These are phyloP conservation scores for Ligdia adustata DNA, from an alignment of 2,888 invertebrate genomes.

Conservation along the genomic window DNA sequence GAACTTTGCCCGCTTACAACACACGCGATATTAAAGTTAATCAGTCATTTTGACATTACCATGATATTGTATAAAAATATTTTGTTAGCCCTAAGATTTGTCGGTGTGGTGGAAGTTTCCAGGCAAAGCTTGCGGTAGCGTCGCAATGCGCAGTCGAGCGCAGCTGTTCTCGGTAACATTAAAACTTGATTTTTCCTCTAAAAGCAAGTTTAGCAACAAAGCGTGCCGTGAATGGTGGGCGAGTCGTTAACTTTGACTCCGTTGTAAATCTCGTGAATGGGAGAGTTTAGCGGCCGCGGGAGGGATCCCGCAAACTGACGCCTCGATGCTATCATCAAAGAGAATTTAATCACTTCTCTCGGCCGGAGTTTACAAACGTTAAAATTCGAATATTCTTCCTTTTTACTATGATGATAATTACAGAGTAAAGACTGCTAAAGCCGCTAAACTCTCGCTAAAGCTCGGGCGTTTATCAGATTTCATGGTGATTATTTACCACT, in stretches of 20 bases:
- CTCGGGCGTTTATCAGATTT: constrained; percentile 28
- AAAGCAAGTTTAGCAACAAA: constrained; percentile 60
- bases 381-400: constrained; percentile 50
- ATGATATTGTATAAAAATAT: constrained; percentile 23
- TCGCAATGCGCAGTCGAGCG: constrained; percentile 56
- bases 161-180: constrained; percentile 63
- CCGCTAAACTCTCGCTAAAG: constrained; percentile 23
- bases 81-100: background rate
- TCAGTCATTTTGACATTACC: constrained; percentile 41
- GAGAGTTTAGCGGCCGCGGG: constrained; percentile 63
- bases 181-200: constrained; percentile 66
- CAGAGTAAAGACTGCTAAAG: constrained; percentile 39
- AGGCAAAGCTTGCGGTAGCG: constrained; percentile 42
- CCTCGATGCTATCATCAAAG: constrained; percentile 68
- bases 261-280: constrained; percentile 75
- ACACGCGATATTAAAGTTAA: constrained; percentile 49
- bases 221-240: constrained; percentile 69
- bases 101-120: constrained; percentile 32
- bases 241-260: constrained; percentile 71
- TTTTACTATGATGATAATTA: constrained; percentile 46
- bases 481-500: constrained; percentile 22
- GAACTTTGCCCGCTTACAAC: constrained; percentile 47
- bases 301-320: constrained; percentile 59
- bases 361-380: constrained; percentile 56
- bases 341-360: constrained; percentile 66